Evolutionary conservation across 2,888 invertebrate genomes (phyloP).

Genomic region (Agonopterix alstromeriana): DNA sequence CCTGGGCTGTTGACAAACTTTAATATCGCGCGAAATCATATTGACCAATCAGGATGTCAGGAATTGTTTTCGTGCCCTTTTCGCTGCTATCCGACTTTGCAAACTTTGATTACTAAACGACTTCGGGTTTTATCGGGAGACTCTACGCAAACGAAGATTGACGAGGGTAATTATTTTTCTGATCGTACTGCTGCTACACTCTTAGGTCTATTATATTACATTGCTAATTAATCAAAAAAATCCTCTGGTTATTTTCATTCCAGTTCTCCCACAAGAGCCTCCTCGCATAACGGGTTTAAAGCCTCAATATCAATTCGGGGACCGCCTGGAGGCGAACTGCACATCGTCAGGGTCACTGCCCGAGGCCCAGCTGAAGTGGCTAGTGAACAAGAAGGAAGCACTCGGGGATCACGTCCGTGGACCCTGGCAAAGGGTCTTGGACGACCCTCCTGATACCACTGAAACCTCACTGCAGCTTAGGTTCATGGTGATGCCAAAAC

Average conservation of each 20-base stretch:
- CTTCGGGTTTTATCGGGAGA: too few species aligned
- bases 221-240: too few species aligned
- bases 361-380: conserved; percentile 87
- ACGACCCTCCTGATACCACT: conserved; percentile 75
- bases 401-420: conserved; percentile 64
- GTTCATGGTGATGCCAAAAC: conserved; percentile 82
- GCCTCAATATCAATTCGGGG: conserved; percentile 85
- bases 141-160: too few species aligned
- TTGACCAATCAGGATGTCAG: too few species aligned
- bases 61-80: too few species aligned
- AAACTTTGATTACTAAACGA: too few species aligned
- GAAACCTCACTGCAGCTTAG: conserved; percentile 85
- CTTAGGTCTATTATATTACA: too few species aligned
- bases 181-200: too few species aligned
- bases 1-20: too few species aligned
- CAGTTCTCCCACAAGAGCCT: conserved; percentile 86
- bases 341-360: conserved; percentile 87
- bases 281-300: conserved; percentile 88
- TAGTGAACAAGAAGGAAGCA: conserved; percentile 85
- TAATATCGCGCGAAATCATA: too few species aligned
- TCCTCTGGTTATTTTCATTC: conserved; percentile 13
- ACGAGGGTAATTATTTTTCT: too few species aligned
- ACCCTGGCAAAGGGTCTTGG: conserved; percentile 66
- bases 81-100: too few species aligned
- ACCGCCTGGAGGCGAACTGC: conserved; percentile 86